Percentiles rank a stretch among this genome's conserved stretches.
phyloP scores from a whole-genome alignment of 2,888 invertebrate genomes.

The Ormyrus thymus region DNA sequence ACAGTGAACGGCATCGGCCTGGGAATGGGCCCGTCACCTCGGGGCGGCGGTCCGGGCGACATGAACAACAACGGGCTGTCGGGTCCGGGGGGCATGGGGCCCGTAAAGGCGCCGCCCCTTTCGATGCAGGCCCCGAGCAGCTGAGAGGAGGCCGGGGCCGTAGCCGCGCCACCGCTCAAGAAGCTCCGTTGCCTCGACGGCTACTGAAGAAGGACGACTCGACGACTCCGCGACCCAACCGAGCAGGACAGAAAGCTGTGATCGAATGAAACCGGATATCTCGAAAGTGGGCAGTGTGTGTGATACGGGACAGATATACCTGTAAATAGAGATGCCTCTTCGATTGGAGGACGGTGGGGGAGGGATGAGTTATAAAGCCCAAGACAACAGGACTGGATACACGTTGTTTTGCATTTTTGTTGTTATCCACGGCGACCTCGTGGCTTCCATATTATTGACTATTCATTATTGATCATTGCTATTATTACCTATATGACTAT shows the following conservation, averaged over 20 bases:
- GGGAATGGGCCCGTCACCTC: constrained; percentile 58
- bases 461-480: constrained; percentile 26
- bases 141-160: constrained; percentile 72
- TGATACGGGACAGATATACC: background rate
- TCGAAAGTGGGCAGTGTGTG: background rate
- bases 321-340: background rate
- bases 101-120: constrained; percentile 73
- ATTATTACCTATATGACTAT: constrained; percentile 41
- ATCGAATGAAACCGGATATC: too few relatives aligned
- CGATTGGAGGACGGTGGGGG: constrained; percentile 1
- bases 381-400: constrained; percentile 6
- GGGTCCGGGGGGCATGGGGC: constrained; percentile 70
- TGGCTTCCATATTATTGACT: constrained; percentile 48
- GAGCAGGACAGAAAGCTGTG: too few relatives aligned
- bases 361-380: background rate
- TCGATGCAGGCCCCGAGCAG: constrained; percentile 73
- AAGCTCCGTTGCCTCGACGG: constrained; percentile 73
- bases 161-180: constrained; percentile 71
- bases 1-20: constrained; percentile 69
- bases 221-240: too few relatives aligned
- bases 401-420: constrained; percentile 51
- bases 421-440: constrained; percentile 48
- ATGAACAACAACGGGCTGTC: constrained; percentile 74
- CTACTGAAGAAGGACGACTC: constrained; percentile 62
- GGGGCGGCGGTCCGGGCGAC: constrained; percentile 71